Evolutionary conservation across 1,140 invertebrate genomes (phyloP).

Genomic region (Fopius arisanus): DNA sequence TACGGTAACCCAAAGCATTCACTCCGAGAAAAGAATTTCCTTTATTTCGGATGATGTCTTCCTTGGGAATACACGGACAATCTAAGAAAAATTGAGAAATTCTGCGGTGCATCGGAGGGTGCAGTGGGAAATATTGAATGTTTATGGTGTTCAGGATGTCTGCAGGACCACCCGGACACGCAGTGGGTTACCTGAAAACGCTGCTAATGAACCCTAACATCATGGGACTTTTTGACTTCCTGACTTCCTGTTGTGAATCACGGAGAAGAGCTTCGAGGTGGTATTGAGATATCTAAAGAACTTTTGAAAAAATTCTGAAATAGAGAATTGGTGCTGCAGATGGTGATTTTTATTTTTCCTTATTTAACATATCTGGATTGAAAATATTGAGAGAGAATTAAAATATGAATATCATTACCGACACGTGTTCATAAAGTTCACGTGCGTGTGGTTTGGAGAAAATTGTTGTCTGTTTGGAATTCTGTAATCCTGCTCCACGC

Average conservation of each 20-base stretch:
- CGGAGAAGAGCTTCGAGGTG: too few species aligned
- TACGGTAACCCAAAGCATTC: constrained; percentile 36
- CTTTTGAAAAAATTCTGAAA: too few species aligned
- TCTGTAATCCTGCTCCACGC: constrained; percentile 31
- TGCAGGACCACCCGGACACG: constrained; percentile 24
- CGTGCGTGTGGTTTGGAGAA: not conserved
- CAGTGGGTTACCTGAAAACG: not conserved
- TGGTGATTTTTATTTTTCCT: too few species aligned
- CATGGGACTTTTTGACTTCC: not conserved
- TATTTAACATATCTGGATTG: too few species aligned
- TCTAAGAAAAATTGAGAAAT: constrained; percentile 23
- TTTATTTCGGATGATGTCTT: constrained; percentile 43
- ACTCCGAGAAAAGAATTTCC: not conserved
- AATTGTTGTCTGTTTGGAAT: constrained; percentile 17
- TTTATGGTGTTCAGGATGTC: not conserved
- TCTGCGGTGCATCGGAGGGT: constrained; percentile 3
- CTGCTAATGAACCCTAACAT: not conserved
- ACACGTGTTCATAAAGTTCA: not conserved
- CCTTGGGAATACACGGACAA: constrained; percentile 8
- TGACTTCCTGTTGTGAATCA: not conserved
- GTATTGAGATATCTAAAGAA: not conserved
- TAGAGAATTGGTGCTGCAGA: too few species aligned
- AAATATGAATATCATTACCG: not conserved
- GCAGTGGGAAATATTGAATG: not conserved
- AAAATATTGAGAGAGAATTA: not conserved